A percentile compares a stretch with the other conserved stretches of the same genome.
These are phyloP conservation scores for Drosophila bocqueti DNA, from an alignment of 1,140 invertebrate species.

Conservation along the genomic window DNA sequence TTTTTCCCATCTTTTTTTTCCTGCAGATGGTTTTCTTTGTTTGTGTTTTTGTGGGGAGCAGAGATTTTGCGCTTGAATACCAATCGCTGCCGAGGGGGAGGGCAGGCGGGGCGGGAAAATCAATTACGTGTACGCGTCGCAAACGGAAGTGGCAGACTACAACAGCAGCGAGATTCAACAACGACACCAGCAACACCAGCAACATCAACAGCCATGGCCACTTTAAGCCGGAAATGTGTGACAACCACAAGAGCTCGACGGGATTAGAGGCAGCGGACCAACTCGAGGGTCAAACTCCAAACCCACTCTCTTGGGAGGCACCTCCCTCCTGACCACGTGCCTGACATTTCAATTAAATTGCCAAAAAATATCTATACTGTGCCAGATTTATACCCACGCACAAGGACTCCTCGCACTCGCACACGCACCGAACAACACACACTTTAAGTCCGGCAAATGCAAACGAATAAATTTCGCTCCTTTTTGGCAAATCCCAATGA, in stretches of 20 bases:
- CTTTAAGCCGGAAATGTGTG: constrained; percentile 68
- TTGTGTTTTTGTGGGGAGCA: constrained; percentile 20
- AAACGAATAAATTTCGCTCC: constrained; percentile 33
- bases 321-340: constrained; percentile 43
- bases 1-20: constrained; percentile 15
- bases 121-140: constrained; percentile 62
- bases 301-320: neutral
- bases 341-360: constrained; percentile 67
- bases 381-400: constrained; percentile 35
- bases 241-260: constrained; percentile 60
- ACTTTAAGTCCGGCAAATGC: constrained; percentile 33
- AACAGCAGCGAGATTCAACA: constrained; percentile 28
- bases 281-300: constrained; percentile 43
- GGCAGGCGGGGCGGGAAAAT: constrained; percentile 44
- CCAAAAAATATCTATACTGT: constrained; percentile 49
- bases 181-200: constrained; percentile 15
- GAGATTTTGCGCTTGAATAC: constrained; percentile 54
- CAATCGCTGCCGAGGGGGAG: constrained; percentile 9
- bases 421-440: constrained; percentile 28
- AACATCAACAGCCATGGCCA: constrained; percentile 31
- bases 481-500: constrained; percentile 19
- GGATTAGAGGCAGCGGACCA: constrained; percentile 45
- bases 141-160: constrained; percentile 60
- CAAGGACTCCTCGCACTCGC: neutral
- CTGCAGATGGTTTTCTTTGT: constrained; percentile 17